These are phyloP conservation scores for Notamacropus eugenii DNA, from an alignment of 2,797 vertebrate genomes.

Conservation along the genomic window DNA sequence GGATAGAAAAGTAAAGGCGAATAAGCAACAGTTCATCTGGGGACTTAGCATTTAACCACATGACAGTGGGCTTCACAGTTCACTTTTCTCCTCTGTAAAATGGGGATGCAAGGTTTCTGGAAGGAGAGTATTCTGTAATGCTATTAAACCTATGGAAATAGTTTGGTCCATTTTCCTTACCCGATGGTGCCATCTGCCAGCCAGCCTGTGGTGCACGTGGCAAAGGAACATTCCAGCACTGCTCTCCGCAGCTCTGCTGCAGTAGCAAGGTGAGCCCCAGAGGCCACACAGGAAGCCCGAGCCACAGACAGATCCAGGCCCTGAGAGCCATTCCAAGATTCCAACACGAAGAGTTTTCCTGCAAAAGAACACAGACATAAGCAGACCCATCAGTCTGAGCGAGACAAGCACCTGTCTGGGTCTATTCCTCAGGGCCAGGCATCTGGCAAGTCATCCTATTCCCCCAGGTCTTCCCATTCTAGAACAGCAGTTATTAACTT, in stretches of 20 bases:
- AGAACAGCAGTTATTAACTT: neutral
- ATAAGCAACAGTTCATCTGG: neutral
- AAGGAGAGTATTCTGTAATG: neutral
- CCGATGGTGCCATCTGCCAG: slow-evolving; percentile 89
- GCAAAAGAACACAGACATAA: slow-evolving; percentile 65
- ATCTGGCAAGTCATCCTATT: neutral
- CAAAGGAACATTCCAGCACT: slow-evolving; percentile 90
- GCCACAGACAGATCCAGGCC: slow-evolving; percentile 86
- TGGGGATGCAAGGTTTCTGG: accelerated
- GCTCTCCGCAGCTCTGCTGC: slow-evolving; percentile 90
- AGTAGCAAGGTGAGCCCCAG: slow-evolving; percentile 89
- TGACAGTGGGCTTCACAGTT: neutral
- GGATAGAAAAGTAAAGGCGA: neutral
- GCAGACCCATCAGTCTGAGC: neutral
- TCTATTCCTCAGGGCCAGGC: neutral
- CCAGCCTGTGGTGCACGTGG: slow-evolving; percentile 92
- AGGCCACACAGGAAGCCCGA: slow-evolving; percentile 84
- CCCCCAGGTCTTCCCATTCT: neutral
- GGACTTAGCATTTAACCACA: neutral
- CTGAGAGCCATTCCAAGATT: slow-evolving; percentile 87
- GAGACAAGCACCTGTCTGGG: neutral
- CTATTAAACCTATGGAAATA: neutral
- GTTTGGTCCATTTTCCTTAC: slow-evolving; percentile 85
- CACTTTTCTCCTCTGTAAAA: neutral
- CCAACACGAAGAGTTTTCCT: slow-evolving; percentile 93